Percentiles rank a stretch among this genome's conserved stretches.
phyloP scores from a whole-genome alignment of 2,888 invertebrate species.

The Synanthedon formicaeformis region DNA sequence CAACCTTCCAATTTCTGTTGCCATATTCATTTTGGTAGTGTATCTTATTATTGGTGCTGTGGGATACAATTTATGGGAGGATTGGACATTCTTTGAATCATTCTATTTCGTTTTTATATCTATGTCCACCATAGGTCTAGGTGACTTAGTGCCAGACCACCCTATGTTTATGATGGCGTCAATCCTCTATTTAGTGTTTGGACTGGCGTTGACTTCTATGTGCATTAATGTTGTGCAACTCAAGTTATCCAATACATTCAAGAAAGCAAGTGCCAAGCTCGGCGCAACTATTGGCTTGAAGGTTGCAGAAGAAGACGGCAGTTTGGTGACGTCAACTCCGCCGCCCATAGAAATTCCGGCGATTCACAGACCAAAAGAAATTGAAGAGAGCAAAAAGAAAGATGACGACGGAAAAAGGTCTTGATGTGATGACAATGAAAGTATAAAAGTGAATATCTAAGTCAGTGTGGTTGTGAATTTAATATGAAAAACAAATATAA shows the following conservation, averaged over 20 bases:
- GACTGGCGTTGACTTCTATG: conserved; percentile 95
- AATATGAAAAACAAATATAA: neutral
- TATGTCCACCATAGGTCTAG: conserved; percentile 97
- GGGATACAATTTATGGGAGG: conserved; percentile 81
- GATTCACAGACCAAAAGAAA: conserved; percentile 45
- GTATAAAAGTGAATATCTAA: neutral
- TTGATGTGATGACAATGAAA: conserved; percentile 14
- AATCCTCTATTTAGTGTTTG: conserved; percentile 93
- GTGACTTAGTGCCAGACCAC: conserved; percentile 90
- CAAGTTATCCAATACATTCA: conserved; percentile 82
- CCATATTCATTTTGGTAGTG: conserved; percentile 82
- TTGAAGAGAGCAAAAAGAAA: conserved; percentile 26
- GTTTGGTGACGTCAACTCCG: conserved; percentile 54
- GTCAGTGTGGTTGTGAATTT: conserved; percentile 4
- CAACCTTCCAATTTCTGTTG: conserved; percentile 92
- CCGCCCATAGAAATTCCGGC: conserved; percentile 51
- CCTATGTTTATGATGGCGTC: conserved; percentile 91
- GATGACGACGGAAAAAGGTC: conserved; percentile 11
- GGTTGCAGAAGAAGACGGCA: conserved; percentile 77
- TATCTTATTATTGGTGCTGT: conserved; percentile 91
- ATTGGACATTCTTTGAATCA: conserved; percentile 92
- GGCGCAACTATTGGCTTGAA: conserved; percentile 86
- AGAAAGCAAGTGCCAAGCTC: conserved; percentile 85
- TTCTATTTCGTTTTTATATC: conserved; percentile 98
- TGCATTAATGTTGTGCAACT: conserved; percentile 96